phyloP scores from a whole-genome alignment of 1,140 invertebrate genomes.

The Lerema accius region DNA sequence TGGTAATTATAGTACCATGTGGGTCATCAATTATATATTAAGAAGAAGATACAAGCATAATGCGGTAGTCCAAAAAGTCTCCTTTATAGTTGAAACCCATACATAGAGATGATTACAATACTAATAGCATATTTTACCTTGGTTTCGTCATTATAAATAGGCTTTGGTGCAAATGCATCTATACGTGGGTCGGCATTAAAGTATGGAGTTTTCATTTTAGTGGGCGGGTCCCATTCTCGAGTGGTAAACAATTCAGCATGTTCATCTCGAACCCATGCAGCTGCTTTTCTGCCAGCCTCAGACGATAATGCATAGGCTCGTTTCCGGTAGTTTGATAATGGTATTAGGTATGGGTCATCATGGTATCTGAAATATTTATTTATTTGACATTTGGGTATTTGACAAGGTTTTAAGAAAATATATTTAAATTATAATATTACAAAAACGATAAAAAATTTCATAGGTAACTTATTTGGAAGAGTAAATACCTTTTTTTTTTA shows the following conservation, averaged over 20 bases:
- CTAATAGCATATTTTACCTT: conserved; percentile 71
- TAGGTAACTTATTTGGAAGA: too few relatives aligned
- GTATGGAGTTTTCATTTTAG: conserved; percentile 71
- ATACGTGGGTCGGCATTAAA: conserved; percentile 83
- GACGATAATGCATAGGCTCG: conserved; percentile 90
- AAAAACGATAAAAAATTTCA: too few relatives aligned
- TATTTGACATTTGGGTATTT: too few relatives aligned
- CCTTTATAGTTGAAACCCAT: too few relatives aligned
- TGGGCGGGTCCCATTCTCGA: conserved; percentile 87
- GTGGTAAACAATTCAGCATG: conserved; percentile 90
- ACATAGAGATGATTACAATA: conserved; percentile 7
- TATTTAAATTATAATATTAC: too few relatives aligned
- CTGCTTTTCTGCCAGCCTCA: conserved; percentile 94
- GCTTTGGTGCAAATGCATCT: conserved; percentile 88
- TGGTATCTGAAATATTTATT: conserved; percentile 88
- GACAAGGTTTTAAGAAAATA: too few relatives aligned
- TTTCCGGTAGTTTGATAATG: conserved; percentile 89
- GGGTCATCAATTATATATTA: too few relatives aligned
- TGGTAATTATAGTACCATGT: too few relatives aligned
- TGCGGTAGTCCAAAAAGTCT: too few relatives aligned
- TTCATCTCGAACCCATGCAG: conserved; percentile 91
- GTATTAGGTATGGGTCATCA: conserved; percentile 95
- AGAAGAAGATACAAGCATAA: too few relatives aligned
- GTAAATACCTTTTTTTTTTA: too few relatives aligned
- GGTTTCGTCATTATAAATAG: conserved; percentile 87